Evolutionary conservation across 2,113 vertebrate genomes (phyloP).

Genomic region (Spheniscus mendiculus): DNA sequence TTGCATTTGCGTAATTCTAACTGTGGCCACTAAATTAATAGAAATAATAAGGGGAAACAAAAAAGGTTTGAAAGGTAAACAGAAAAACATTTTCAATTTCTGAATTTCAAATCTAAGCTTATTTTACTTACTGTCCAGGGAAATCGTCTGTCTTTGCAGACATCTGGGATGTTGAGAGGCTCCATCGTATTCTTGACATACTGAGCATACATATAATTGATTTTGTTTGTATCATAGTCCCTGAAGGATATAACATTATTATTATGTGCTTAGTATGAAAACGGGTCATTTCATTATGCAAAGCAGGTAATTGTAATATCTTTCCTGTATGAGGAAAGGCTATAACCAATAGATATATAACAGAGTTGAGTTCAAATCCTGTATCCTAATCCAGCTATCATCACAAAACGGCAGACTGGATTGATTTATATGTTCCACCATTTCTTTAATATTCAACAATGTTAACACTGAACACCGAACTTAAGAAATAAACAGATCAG

Average conservation of each 20-base stretch:
- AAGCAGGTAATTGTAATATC: not conserved
- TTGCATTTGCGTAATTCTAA: not conserved
- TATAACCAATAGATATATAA: not conserved
- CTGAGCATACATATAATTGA: conserved; percentile 97
- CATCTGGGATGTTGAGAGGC: conserved; percentile 89
- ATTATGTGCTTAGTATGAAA: not conserved
- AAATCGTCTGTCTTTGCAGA: conserved; percentile 88
- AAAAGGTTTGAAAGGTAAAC: not conserved
- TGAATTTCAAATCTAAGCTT: not conserved
- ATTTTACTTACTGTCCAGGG: conserved; percentile 88
- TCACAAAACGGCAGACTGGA: not conserved
- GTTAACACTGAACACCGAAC: not conserved
- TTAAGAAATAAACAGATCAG: not conserved
- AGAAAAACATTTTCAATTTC: not conserved
- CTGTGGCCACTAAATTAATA: not conserved
- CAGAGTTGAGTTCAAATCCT: not conserved
- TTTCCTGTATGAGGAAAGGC: not conserved
- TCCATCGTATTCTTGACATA: conserved; percentile 93
- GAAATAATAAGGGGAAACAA: not conserved
- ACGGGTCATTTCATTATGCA: not conserved
- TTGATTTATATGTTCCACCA: not conserved
- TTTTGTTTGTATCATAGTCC: conserved; percentile 84
- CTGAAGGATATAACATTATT: conserved; percentile 68
- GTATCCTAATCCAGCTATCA: not conserved
- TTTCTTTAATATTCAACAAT: not conserved